Percentiles rank a stretch among this genome's conserved stretches.
Conservation (phyloP, 2,797 vertebrate genomes). For the Austrolebias charrua region DNA sequence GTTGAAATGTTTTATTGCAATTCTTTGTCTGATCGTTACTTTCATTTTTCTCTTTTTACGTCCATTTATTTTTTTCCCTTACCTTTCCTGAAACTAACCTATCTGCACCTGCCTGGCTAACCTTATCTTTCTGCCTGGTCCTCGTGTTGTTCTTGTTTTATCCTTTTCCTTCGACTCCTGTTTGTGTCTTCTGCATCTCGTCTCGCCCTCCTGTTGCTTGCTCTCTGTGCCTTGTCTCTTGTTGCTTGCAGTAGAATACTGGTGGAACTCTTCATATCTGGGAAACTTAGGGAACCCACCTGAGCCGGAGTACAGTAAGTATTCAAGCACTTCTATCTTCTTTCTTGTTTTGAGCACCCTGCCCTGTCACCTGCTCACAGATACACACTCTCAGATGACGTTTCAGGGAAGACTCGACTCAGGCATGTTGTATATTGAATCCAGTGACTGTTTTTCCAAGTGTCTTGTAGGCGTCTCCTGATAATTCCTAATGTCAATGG, state of each 20-base stretch:
- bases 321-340: conserved; percentile 26
- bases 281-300: conserved; percentile 65
- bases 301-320: conserved; percentile 67
- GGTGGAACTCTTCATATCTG: conserved; percentile 59
- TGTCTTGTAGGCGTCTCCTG: conserved; percentile 40
- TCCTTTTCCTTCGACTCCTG: conserved; percentile 46
- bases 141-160: conserved; percentile 55
- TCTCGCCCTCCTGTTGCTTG: conserved; percentile 31
- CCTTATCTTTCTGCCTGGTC: conserved; percentile 39
- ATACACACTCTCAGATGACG: conserved; percentile 62
- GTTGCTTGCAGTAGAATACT: conserved; percentile 50
- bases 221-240: conserved; percentile 26
- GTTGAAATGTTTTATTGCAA: conserved; percentile 3
- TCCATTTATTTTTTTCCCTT: conserved; percentile 44
- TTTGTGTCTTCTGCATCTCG: conserved; percentile 31
- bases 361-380: conserved; percentile 61
- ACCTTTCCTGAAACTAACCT: conserved; percentile 50
- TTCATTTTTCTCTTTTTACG: conserved; percentile 63
- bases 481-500: conserved; percentile 40
- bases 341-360: conserved; percentile 47
- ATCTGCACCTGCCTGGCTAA: conserved; percentile 54
- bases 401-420: conserved; percentile 55
- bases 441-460: conserved; percentile 50
- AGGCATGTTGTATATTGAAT: conserved; percentile 46
- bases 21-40: conserved; percentile 53